Percentiles rank a stretch among this genome's conserved stretches.
phyloP scores from a whole-genome alignment of 2,888 invertebrate species.

The Teleogryllus oceanicus region DNA sequence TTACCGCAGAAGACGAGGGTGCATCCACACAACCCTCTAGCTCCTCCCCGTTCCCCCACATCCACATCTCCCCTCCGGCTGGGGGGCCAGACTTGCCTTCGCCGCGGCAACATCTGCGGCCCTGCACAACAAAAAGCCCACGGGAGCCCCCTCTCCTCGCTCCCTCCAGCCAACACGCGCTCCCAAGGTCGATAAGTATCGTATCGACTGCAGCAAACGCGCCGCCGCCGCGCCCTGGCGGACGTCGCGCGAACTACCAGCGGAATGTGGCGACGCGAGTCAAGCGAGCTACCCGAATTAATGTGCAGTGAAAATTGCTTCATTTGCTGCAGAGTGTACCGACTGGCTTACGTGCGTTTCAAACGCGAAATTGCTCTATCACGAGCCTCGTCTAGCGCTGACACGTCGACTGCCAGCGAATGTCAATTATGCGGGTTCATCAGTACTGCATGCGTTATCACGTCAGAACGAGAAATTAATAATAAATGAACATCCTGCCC shows the following conservation, averaged over 20 bases:
- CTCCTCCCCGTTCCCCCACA: too few relatives aligned
- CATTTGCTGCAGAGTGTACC: not conserved
- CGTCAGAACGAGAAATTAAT: constrained; percentile 18
- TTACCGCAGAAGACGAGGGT: too few relatives aligned
- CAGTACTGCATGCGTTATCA: not conserved
- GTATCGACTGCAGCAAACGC: not conserved
- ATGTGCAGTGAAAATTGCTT: not conserved
- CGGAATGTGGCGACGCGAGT: not conserved
- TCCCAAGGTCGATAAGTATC: not conserved
- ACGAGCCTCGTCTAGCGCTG: too few relatives aligned
- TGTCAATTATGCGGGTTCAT: not conserved
- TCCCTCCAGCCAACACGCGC: not conserved
- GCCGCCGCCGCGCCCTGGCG: not conserved
- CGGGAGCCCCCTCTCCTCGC: too few relatives aligned
- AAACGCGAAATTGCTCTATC: not conserved
- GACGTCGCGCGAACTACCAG: not conserved
- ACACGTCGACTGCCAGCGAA: not conserved
- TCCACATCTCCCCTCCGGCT: too few relatives aligned
- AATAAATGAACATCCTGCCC: not conserved
- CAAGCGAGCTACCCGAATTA: not conserved
- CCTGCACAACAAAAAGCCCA: too few relatives aligned
- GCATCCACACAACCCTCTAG: too few relatives aligned
- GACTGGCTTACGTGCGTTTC: not conserved
- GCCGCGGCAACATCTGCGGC: too few relatives aligned
- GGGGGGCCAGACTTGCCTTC: too few relatives aligned